These are phyloP conservation scores for Adrianichthys oophorus DNA, from an alignment of 2,797 vertebrate species.

Conservation along the genomic window DNA sequence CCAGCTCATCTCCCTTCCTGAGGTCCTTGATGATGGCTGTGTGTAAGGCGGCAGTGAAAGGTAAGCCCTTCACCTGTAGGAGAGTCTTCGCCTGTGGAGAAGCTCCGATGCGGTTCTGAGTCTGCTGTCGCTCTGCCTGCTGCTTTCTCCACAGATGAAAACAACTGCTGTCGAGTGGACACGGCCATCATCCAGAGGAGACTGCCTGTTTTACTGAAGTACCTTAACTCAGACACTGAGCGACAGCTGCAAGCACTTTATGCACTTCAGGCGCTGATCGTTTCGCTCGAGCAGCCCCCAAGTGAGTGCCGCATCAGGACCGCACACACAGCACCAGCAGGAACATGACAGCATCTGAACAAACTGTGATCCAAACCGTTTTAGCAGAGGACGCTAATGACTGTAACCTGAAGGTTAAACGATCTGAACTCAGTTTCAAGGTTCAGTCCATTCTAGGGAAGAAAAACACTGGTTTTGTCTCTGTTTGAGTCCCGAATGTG, in stretches of 20 bases:
- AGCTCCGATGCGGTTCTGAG: not conserved
- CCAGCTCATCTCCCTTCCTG: conserved; percentile 95
- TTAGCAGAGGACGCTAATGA: too few species aligned
- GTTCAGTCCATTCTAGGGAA: too few species aligned
- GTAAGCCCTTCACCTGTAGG: conserved; percentile 71
- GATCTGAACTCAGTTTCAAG: too few species aligned
- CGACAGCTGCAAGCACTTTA: conserved; percentile 99
- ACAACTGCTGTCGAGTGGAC: conserved; percentile 91
- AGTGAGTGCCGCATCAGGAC: conserved; percentile 81
- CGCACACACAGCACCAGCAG: not conserved
- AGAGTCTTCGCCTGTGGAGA: not conserved
- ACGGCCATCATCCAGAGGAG: conserved; percentile 92
- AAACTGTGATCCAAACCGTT: too few species aligned
- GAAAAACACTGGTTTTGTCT: too few species aligned
- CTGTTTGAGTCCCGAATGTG: too few species aligned
- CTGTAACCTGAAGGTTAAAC: too few species aligned
- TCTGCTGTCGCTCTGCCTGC: conserved; percentile 25
- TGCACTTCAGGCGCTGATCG: conserved; percentile 97
- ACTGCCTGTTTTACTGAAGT: conserved; percentile 97
- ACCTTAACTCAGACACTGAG: conserved; percentile 97
- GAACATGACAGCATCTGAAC: too few species aligned
- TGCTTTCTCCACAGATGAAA: conserved; percentile 81
- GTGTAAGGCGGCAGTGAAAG: conserved; percentile 97
- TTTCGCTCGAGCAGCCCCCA: conserved; percentile 96
- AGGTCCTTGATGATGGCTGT: conserved; percentile 98